Evolutionary conservation across 2,113 vertebrate species (phyloP).

Genomic region (Cettia cetti): DNA sequence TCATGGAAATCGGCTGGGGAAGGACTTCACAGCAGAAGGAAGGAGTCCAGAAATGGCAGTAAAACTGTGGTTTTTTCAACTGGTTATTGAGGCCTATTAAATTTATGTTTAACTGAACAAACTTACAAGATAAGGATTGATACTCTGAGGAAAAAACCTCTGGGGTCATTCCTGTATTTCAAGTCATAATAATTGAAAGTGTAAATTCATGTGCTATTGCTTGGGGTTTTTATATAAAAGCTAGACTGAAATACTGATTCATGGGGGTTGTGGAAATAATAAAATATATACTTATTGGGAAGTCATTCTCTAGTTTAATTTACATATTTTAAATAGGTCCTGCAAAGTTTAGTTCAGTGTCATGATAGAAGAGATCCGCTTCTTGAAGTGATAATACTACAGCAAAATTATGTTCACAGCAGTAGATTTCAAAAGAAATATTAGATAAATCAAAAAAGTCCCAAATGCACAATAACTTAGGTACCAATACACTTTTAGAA

Average conservation of each 20-base stretch:
- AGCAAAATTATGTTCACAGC: not conserved
- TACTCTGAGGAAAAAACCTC: not conserved
- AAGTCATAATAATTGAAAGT: not conserved
- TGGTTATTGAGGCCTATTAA: conserved; percentile 17
- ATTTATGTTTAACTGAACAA: not conserved
- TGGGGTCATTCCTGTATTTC: not conserved
- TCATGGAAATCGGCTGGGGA: conserved; percentile 29
- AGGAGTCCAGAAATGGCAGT: conserved; percentile 37
- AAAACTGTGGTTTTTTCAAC: not conserved
- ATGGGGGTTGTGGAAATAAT: not conserved
- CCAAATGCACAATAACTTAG: not conserved
- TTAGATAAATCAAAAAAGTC: not conserved
- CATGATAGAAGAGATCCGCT: not conserved
- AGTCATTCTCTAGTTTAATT: not conserved
- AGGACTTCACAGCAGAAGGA: conserved; percentile 35
- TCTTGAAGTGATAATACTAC: not conserved
- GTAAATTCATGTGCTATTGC: not conserved
- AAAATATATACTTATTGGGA: not conserved
- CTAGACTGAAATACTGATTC: not conserved
- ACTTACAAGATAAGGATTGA: not conserved
- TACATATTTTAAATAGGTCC: not conserved
- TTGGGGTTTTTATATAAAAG: not conserved
- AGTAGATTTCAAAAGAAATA: not conserved
- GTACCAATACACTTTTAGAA: not conserved
- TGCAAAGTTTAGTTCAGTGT: not conserved